A percentile compares a stretch with the other conserved stretches of the same genome.
Evolutionary conservation across 2,113 vertebrate species (phyloP).

Genomic region (Mobula hypostoma): DNA sequence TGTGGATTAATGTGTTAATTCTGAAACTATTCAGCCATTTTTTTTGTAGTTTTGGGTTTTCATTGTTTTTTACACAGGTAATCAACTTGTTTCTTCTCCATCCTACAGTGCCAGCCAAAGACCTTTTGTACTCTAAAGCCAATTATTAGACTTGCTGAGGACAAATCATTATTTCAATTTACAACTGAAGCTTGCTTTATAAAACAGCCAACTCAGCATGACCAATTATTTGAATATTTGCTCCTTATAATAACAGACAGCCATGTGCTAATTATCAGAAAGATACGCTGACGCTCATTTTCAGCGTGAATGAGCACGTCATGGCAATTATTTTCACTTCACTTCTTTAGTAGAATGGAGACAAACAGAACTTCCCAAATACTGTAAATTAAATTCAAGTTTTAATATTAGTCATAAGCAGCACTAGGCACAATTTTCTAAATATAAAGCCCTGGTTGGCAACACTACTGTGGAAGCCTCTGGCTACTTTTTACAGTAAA

Average conservation of each 20-base stretch:
- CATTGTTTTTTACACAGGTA: slow-evolving; percentile 15
- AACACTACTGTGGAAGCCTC: neutral
- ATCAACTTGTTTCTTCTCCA: neutral
- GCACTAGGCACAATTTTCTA: neutral
- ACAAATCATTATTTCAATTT: slow-evolving; percentile 40
- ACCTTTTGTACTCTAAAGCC: slow-evolving; percentile 10
- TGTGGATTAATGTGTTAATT: neutral
- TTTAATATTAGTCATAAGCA: neutral
- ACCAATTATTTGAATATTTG: slow-evolving; percentile 39
- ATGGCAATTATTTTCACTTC: slow-evolving; percentile 40
- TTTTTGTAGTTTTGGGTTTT: neutral
- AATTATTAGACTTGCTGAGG: slow-evolving; percentile 28
- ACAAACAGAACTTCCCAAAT: slow-evolving; percentile 24
- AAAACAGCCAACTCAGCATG: slow-evolving; percentile 40
- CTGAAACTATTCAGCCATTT: neutral
- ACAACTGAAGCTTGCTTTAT: slow-evolving; percentile 31
- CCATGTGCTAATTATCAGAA: slow-evolving; percentile 41
- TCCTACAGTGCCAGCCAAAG: neutral
- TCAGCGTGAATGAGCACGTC: slow-evolving; percentile 39
- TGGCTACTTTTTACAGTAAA: neutral
- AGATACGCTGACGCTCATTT: slow-evolving; percentile 35
- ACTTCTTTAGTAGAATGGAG: slow-evolving; percentile 29
- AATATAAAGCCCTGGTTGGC: neutral
- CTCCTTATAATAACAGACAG: slow-evolving; percentile 43
- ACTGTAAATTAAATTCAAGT: slow-evolving; percentile 11